Evolutionary conservation across 2,888 invertebrate genomes (phyloP).

Genomic region (Hirtodrosophila histrioides): DNA sequence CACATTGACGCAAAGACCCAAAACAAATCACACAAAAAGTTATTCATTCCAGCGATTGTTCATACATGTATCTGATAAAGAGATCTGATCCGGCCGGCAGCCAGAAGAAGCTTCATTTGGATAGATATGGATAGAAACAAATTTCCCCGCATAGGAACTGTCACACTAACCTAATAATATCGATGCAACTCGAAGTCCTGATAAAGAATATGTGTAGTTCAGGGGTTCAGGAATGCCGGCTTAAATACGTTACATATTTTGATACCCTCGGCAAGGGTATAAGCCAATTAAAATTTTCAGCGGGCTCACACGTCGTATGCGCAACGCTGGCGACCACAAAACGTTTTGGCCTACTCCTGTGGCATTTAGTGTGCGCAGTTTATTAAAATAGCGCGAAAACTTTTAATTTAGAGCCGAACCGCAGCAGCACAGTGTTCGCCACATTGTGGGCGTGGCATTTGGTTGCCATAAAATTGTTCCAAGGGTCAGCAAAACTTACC

Average conservation of each 20-base stretch:
- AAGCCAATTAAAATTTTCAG: slow-evolving; percentile 73
- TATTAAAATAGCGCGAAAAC: slow-evolving; percentile 58
- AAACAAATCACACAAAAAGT: too few relatives aligned
- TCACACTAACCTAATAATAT: too few relatives aligned
- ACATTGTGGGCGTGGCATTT: slow-evolving; percentile 28
- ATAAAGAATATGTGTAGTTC: too few relatives aligned
- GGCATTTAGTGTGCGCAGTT: slow-evolving; percentile 51
- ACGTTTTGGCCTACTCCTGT: slow-evolving; percentile 44
- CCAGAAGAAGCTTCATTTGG: too few relatives aligned
- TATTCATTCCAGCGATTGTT: too few relatives aligned
- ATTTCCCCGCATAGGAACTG: too few relatives aligned
- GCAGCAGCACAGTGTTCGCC: slow-evolving; percentile 8
- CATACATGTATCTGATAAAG: too few relatives aligned
- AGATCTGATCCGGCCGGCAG: too few relatives aligned
- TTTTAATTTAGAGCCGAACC: slow-evolving; percentile 51
- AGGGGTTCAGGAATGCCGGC: too few relatives aligned
- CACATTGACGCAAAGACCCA: too few relatives aligned
- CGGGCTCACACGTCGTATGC: slow-evolving; percentile 64
- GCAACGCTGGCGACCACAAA: slow-evolving; percentile 57
- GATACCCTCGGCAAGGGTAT: neutral
- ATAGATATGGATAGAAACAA: too few relatives aligned
- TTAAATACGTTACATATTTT: neutral
- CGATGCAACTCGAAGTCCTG: too few relatives aligned
- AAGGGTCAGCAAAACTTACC: slow-evolving; percentile 26
- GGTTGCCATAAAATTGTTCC: slow-evolving; percentile 9